Conservation (phyloP, 1,140 invertebrate genomes). For the Drosophila prosaltans region DNA sequence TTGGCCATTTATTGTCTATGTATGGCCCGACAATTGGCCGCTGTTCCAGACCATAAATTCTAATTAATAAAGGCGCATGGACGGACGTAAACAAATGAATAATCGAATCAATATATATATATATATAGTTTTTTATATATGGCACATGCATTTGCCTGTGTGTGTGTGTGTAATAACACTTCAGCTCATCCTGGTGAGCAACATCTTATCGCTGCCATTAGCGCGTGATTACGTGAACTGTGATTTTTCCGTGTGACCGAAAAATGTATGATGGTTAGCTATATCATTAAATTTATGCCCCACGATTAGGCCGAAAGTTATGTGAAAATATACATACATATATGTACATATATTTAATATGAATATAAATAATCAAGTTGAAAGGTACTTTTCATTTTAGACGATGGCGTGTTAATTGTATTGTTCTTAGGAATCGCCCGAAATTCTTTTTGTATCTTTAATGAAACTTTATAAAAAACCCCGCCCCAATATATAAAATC, state of each 20-base stretch:
- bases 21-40: constrained; percentile 43
- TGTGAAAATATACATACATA: constrained; percentile 23
- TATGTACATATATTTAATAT: constrained; percentile 4
- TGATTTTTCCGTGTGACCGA: constrained; percentile 46
- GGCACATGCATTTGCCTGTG: not conserved
- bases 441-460: constrained; percentile 35
- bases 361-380: constrained; percentile 10
- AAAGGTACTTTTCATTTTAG: constrained; percentile 7
- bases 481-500: not conserved
- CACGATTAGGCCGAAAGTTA: constrained; percentile 32
- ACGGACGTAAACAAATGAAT: constrained; percentile 21
- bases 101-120: constrained; percentile 42
- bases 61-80: constrained; percentile 70
- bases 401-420: constrained; percentile 9
- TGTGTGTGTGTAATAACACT: constrained; percentile 13
- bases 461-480: constrained; percentile 24
- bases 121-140: constrained; percentile 1
- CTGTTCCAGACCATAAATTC: constrained; percentile 60
- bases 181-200: constrained; percentile 36
- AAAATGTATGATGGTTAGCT: not conserved
- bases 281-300: constrained; percentile 61
- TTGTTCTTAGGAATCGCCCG: constrained; percentile 1
- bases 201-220: constrained; percentile 60
- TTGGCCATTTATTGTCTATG: constrained; percentile 73
- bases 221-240: constrained; percentile 70